Percentiles rank a stretch among this genome's conserved stretches.
Conservation (phyloP, 2,797 vertebrate genomes). For the Chromobotia macracanthus region DNA sequence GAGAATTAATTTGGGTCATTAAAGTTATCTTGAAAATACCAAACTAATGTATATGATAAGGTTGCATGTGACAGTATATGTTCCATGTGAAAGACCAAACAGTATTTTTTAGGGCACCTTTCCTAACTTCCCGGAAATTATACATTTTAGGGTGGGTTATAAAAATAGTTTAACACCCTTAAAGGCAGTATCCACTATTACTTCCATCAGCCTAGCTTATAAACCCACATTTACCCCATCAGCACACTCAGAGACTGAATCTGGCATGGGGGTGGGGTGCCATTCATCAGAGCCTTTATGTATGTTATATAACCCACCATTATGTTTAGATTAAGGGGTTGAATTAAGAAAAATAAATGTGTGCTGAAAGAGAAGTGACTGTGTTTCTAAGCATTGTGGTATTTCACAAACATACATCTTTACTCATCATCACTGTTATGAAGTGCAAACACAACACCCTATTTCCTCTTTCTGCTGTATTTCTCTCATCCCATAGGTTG, state of each 20-base stretch:
- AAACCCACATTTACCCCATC: conserved; percentile 70
- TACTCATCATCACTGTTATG: background rate
- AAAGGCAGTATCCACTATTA: conserved; percentile 74
- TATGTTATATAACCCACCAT: background rate
- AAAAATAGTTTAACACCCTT: conserved; percentile 80
- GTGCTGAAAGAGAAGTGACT: background rate
- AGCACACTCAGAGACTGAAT: conserved; percentile 9
- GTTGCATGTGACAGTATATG: conserved; percentile 15
- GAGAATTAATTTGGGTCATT: background rate
- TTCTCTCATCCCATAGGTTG: background rate
- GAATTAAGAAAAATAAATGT: background rate
- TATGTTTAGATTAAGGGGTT: background rate
- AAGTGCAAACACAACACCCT: background rate
- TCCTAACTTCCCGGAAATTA: conserved; percentile 46
- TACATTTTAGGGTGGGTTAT: conserved; percentile 67
- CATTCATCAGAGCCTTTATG: conserved; percentile 3
- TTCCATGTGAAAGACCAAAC: conserved; percentile 31
- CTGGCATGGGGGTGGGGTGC: conserved; percentile 23
- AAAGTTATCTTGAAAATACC: conserved; percentile 10
- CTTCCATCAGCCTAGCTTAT: conserved; percentile 67
- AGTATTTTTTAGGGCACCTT: conserved; percentile 33
- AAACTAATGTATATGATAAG: conserved; percentile 20
- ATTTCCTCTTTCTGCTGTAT: background rate
- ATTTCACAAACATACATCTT: background rate
- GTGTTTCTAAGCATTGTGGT: background rate